phyloP scores from a whole-genome alignment of 2,888 invertebrate species.

The Diaprepes abbreviatus region DNA sequence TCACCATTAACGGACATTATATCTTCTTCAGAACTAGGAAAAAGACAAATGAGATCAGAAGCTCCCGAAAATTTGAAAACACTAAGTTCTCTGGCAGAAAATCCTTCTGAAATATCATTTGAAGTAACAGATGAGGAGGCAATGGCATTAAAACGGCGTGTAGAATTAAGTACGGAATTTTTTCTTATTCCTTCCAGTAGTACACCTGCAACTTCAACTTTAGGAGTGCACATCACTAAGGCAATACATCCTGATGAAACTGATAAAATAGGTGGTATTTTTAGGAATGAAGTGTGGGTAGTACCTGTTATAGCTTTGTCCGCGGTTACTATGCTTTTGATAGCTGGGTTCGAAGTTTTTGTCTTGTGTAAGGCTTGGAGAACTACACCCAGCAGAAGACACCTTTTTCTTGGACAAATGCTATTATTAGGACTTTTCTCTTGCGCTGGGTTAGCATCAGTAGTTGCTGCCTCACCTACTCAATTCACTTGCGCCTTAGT shows the following conservation, averaged over 20 bases:
- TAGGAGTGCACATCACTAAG: slow-evolving; percentile 55
- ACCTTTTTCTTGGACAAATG: slow-evolving; percentile 89
- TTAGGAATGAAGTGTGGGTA: slow-evolving; percentile 88
- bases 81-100: not conserved
- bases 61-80: not conserved
- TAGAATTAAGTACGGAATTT: slow-evolving; percentile 89
- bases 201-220: slow-evolving; percentile 61
- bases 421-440: slow-evolving; percentile 86
- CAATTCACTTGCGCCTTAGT: slow-evolving; percentile 85
- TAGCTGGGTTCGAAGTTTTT: slow-evolving; percentile 90
- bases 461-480: slow-evolving; percentile 84
- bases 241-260: slow-evolving; percentile 62
- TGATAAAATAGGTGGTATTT: slow-evolving; percentile 59
- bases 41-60: slow-evolving; percentile 11
- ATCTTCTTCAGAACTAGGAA: not conserved
- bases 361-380: slow-evolving; percentile 89
- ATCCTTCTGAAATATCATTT: slow-evolving; percentile 37
- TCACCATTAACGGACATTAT: not conserved
- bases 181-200: slow-evolving; percentile 79
- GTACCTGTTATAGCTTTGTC: slow-evolving; percentile 89
- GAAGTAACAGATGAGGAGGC: slow-evolving; percentile 36
- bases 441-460: slow-evolving; percentile 84
- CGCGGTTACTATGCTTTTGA: slow-evolving; percentile 85
- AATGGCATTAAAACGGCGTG: slow-evolving; percentile 67
- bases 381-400: slow-evolving; percentile 86